These are phyloP conservation scores for Dreissena rostriformis DNA, from an alignment of 1,140 invertebrate species.

Conservation along the genomic window DNA sequence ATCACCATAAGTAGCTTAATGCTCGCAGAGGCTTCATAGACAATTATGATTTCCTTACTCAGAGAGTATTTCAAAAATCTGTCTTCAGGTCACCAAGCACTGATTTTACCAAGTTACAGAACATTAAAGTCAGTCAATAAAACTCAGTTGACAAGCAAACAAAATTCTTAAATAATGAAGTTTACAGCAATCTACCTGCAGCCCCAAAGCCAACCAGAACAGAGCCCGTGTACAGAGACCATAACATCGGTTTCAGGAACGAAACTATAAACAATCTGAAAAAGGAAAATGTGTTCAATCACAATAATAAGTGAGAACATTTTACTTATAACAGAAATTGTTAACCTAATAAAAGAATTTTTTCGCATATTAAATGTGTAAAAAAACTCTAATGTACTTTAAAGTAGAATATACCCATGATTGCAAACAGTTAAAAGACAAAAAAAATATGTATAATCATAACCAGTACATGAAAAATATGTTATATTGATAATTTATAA, in stretches of 20 bases:
- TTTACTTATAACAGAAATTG: too few species aligned
- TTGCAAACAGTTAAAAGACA: too few species aligned
- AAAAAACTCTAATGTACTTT: too few species aligned
- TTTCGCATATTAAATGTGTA: too few species aligned
- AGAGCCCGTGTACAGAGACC: constrained; percentile 92
- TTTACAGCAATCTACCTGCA: constrained; percentile 82
- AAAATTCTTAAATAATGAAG: background rate
- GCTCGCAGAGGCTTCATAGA: background rate
- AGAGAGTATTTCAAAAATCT: constrained; percentile 4
- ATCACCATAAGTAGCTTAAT: background rate
- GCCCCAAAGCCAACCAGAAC: constrained; percentile 94
- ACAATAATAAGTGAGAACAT: too few species aligned
- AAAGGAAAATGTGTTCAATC: constrained; percentile 7
- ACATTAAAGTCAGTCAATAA: background rate
- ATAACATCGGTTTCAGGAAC: constrained; percentile 92
- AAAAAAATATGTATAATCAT: too few species aligned
- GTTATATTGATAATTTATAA: too few species aligned
- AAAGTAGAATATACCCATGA: too few species aligned
- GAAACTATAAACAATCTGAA: constrained; percentile 82
- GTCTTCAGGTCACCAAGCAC: background rate
- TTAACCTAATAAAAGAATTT: too few species aligned
- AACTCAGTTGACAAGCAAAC: background rate
- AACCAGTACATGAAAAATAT: too few species aligned
- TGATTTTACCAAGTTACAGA: background rate
- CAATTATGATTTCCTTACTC: background rate